Percentiles rank a stretch among this genome's conserved stretches.
These are phyloP conservation scores for Phalloptychus januarius DNA, from an alignment of 2,797 vertebrate species.

Conservation along the genomic window DNA sequence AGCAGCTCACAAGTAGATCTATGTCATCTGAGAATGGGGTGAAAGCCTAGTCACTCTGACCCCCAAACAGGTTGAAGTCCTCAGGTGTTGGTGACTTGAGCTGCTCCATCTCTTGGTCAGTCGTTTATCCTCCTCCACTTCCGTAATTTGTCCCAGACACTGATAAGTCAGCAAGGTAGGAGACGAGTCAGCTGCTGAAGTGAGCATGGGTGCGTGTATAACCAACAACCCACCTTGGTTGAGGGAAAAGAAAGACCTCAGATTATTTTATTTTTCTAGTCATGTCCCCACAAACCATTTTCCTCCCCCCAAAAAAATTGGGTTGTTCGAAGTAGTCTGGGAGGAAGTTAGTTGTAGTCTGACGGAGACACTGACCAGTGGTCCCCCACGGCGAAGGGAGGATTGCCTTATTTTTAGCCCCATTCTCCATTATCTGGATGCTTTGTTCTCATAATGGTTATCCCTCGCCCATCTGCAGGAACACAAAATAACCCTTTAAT, in stretches of 20 bases:
- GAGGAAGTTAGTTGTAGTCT: constrained; percentile 60
- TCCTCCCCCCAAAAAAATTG: constrained; percentile 15
- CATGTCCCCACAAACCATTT: constrained; percentile 11
- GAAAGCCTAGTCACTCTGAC: constrained; percentile 69
- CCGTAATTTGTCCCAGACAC: constrained; percentile 78
- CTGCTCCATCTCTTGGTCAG: constrained; percentile 41
- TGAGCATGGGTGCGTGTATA: constrained; percentile 30
- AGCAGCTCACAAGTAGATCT: constrained; percentile 80
- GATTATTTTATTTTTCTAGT: constrained; percentile 40
- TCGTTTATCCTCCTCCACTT: constrained; percentile 63
- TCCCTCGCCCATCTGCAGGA: constrained; percentile 84
- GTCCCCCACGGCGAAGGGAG: constrained; percentile 68
- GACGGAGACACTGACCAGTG: constrained; percentile 74
- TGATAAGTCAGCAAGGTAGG: constrained; percentile 77
- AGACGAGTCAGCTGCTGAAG: constrained; percentile 47
- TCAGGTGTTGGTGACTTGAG: constrained; percentile 39
- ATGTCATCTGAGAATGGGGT: constrained; percentile 78
- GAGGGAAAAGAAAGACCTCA: constrained; percentile 34
- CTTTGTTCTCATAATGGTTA: constrained; percentile 88
- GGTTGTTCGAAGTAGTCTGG: constrained; percentile 51
- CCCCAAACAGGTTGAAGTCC: constrained; percentile 71
- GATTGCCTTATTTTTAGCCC: constrained; percentile 80
- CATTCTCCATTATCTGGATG: constrained; percentile 82
- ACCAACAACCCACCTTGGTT: constrained; percentile 57
- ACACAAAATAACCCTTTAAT: constrained; percentile 89